A percentile compares a stretch with the other conserved stretches of the same genome.
Conservation (phyloP, 2,797 vertebrate genomes). For the Megalops cyprinoides region DNA sequence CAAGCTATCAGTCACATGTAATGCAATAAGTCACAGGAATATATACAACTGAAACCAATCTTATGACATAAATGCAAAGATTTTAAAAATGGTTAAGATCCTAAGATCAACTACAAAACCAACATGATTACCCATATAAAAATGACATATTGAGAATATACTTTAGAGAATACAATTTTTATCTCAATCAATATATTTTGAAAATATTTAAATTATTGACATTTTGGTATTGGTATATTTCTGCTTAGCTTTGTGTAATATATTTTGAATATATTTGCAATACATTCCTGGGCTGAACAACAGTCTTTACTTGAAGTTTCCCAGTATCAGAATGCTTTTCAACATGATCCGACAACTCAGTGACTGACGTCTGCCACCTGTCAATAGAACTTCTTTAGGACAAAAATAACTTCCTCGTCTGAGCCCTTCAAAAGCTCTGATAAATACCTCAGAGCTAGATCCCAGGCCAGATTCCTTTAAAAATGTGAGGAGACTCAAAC, state of each 20-base stretch:
- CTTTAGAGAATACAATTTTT: too few relatives aligned
- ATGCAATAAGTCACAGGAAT: not conserved
- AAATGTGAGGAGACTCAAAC: slow-evolving; percentile 1
- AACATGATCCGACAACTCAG: not conserved
- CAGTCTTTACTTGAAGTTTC: not conserved
- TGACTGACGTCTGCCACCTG: not conserved
- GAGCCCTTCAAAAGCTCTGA: not conserved
- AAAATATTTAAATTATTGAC: too few relatives aligned
- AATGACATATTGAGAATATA: too few relatives aligned
- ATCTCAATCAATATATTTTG: too few relatives aligned
- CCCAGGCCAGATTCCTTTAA: not conserved
- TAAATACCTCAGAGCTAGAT: not conserved
- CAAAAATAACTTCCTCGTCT: not conserved
- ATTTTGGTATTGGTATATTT: too few relatives aligned
- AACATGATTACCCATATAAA: too few relatives aligned
- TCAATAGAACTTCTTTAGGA: not conserved
- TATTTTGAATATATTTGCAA: too few relatives aligned
- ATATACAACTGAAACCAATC: not conserved
- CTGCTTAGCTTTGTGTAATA: too few relatives aligned
- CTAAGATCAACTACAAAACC: not conserved
- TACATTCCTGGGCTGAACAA: too few relatives aligned
- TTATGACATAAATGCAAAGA: not conserved
- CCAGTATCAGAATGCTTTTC: not conserved
- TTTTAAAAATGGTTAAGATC: not conserved
- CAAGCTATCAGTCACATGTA: not conserved